A percentile compares a stretch with the other conserved stretches of the same genome.
Conservation (phyloP, 2,113 vertebrate species). For the Pluvianellus socialis region DNA sequence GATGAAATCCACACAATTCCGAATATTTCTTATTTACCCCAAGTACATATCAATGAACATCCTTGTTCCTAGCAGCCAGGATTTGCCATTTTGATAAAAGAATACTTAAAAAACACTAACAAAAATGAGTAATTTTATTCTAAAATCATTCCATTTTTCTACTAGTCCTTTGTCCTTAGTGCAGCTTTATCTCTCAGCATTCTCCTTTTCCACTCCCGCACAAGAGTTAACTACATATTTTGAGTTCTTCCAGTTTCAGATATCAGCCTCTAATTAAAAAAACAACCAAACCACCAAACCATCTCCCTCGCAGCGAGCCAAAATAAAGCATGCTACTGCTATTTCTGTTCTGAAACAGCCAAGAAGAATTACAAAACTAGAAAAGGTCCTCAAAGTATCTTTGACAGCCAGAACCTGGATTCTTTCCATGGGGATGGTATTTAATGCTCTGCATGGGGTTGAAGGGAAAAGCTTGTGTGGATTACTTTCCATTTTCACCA, state of each 20-base stretch:
- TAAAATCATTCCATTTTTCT: background rate
- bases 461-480: background rate
- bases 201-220: background rate
- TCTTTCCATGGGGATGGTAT: background rate
- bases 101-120: background rate
- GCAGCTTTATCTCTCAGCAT: background rate
- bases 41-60: background rate
- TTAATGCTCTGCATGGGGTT: background rate
- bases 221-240: background rate
- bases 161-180: background rate
- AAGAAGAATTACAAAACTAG: background rate
- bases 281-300: background rate
- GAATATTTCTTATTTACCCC: background rate
- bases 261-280: background rate
- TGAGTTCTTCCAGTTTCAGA: background rate
- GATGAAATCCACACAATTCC: background rate
- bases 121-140: background rate
- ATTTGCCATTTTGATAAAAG: background rate
- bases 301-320: background rate
- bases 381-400: conserved; percentile 18
- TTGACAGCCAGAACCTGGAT: conserved; percentile 15
- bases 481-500: conserved; percentile 7
- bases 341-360: conserved; percentile 7
- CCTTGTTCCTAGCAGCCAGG: background rate
- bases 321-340: background rate